Evolutionary conservation across 2,113 vertebrate species (phyloP), one percentile per base, ranked within the genome.

Genomic region (Mobula birostris): DNA sequence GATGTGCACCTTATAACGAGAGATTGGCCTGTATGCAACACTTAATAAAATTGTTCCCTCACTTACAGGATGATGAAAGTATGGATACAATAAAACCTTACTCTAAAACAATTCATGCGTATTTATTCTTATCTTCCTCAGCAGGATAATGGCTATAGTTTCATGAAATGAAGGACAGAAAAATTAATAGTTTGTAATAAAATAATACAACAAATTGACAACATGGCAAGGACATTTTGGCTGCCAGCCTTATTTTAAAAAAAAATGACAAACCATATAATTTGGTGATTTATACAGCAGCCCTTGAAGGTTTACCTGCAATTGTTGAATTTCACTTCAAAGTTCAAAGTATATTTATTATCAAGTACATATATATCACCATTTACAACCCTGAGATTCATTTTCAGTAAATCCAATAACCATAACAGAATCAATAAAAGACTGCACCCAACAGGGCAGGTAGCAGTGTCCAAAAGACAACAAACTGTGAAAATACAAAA

Each of bases 131-230:
- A 36, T 48, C 21, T 92, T 74, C 21, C 17, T 68, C 36, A 40
- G 7, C 32, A 72, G 21, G 36, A 92, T 72, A 72, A 93, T 8
- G 17, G 68, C 70, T 29, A 93, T 92, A 72, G 7, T 74, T 27
- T 93, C 36, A 88, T 56, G 7, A 36, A 72, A 40, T 36, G 21
- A 40, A 32, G 36, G 72, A 7, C 19, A 72, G 68, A 32, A 72
- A 92, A 24, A 32, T 92, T 92, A 70, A 92, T 92, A n/a, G 27
- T 91, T 91, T 91, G 66, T 11, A 15, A 72, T 32, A 40, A 17
- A 92, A 70, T 32, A 72, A 7, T 72, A 66, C 17, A 72, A 92
- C 66, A 70, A 32, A 17, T 70, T 36, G 88, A 29, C 36, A 91
- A 91, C 17, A 70, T 36, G 56, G 56, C 58, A 40, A 19, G 0